Evolutionary conservation across 2,888 invertebrate genomes (phyloP), one percentile per base, ranked within the genome.

Genomic region (Desoria tigrina): DNA sequence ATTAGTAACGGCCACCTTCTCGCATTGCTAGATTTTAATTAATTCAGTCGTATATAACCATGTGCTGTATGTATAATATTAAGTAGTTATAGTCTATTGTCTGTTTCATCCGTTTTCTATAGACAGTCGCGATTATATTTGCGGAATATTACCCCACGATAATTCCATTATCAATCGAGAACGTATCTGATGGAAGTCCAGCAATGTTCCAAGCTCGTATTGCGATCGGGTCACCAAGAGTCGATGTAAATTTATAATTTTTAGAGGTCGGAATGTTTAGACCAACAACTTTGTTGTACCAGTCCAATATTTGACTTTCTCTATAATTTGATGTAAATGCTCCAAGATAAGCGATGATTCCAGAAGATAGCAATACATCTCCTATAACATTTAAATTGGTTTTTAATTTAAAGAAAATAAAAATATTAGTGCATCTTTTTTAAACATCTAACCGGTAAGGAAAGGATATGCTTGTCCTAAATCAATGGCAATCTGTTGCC

Each of bases 1-100:
- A 97, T 93, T 88, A 95, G 90, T 21, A 97, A 82, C 0, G 96
- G 92, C 90, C 93, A 96, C 61, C 95, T 86, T 61, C 92, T 86
- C 0, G 94, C 90, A 78, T 92, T 92, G n/a, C n/a, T n/a, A n/a
- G n/a, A n/a, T n/a, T n/a, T n/a, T n/a, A n/a, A n/a, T n/a, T n/a
- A n/a, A n/a, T n/a, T n/a, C n/a, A n/a, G n/a, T n/a, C n/a, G n/a
- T n/a, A n/a, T n/a, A n/a, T n/a, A n/a, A n/a, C n/a, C n/a, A n/a
- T n/a, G n/a, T n/a, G n/a, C n/a, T n/a, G n/a, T n/a, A n/a, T n/a
- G n/a, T n/a, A n/a, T n/a, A n/a, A n/a, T n/a, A n/a, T n/a, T n/a
- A n/a, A n/a, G n/a, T n/a, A n/a, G n/a, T n/a, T n/a, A n/a, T n/a
- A n/a, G n/a, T n/a, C n/a, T n/a, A n/a, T n/a, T n/a, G n/a, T n/a